A percentile compares a stretch with the other conserved stretches of the same genome.
Conservation (phyloP, 1,140 invertebrate species). For the Liolophura sinensis region DNA sequence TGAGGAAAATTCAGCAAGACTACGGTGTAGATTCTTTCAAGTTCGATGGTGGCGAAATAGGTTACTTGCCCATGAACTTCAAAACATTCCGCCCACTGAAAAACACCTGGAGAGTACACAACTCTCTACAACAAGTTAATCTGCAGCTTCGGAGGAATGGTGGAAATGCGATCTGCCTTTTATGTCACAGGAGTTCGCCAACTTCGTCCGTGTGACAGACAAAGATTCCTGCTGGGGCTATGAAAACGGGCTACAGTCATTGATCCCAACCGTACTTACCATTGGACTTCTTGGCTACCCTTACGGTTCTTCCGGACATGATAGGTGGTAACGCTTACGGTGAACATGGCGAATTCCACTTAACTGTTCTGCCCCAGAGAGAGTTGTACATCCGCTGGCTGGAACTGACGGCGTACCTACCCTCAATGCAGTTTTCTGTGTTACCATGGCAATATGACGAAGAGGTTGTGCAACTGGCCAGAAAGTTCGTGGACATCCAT, state of each 20-base stretch:
- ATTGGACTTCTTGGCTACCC: conserved; percentile 86
- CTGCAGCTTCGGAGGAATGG: too few species aligned
- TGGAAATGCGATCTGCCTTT: conserved; percentile 78
- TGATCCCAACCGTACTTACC: conserved; percentile 80
- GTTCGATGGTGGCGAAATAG: conserved; percentile 76
- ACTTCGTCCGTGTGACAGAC: conserved; percentile 86
- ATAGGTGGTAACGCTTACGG: conserved; percentile 82
- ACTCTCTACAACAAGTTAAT: too few species aligned
- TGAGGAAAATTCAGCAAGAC: conserved; percentile 63
- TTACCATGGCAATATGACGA: conserved; percentile 84
- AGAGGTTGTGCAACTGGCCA: conserved; percentile 70
- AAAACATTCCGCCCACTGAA: too few species aligned
- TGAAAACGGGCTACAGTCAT: conserved; percentile 77
- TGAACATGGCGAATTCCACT: conserved; percentile 4
- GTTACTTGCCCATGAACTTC: conserved; percentile 8
- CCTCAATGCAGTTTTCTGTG: conserved; percentile 84
- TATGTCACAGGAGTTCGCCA: conserved; percentile 72
- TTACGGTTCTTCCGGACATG: conserved; percentile 86
- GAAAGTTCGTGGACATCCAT: conserved; percentile 71
- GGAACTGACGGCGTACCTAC: conserved; percentile 83
- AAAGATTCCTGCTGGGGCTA: conserved; percentile 78
- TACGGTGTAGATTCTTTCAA: conserved; percentile 81
- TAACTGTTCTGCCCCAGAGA: conserved; percentile 63
- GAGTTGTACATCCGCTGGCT: conserved; percentile 90
- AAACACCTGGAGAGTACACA: not conserved